phyloP scores from a whole-genome alignment of 1,140 invertebrate species.

The Pseudomyrmex sp. region DNA sequence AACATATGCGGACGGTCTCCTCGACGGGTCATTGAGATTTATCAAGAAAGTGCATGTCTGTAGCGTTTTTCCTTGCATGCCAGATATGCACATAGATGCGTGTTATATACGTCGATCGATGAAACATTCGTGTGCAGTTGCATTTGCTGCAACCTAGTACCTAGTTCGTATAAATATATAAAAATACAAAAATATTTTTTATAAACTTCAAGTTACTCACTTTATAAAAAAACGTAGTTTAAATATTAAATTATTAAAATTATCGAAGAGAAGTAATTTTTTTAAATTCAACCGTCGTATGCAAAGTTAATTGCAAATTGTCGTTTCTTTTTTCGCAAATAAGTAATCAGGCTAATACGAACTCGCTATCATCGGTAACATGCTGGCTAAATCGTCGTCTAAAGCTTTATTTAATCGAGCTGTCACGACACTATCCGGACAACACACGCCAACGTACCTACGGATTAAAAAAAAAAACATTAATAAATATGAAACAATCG shows the following conservation, averaged over 20 bases:
- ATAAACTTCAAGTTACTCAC: too few relatives aligned
- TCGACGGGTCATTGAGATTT: background rate
- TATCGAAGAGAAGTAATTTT: too few relatives aligned
- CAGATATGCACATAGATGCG: too few relatives aligned
- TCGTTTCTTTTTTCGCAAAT: background rate
- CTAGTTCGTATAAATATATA: background rate
- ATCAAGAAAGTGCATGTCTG: constrained; percentile 4
- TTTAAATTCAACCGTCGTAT: too few relatives aligned
- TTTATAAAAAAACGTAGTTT: too few relatives aligned
- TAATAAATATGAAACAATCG: background rate
- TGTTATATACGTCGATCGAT: background rate
- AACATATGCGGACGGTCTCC: background rate
- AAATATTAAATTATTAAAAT: too few relatives aligned
- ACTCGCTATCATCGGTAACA: constrained; percentile 65
- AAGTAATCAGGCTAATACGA: constrained; percentile 2
- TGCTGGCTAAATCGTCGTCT: constrained; percentile 43
- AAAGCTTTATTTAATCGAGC: constrained; percentile 11
- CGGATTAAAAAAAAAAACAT: background rate
- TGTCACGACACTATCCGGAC: constrained; percentile 83
- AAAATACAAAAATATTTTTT: background rate
- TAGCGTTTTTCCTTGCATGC: background rate
- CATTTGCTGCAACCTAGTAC: background rate
- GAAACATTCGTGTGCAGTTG: background rate
- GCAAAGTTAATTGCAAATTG: too few relatives aligned
- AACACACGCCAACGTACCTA: constrained; percentile 88